These are phyloP conservation scores for Lacanobia wlatinum DNA, from an alignment of 2,888 invertebrate species.

Conservation along the genomic window DNA sequence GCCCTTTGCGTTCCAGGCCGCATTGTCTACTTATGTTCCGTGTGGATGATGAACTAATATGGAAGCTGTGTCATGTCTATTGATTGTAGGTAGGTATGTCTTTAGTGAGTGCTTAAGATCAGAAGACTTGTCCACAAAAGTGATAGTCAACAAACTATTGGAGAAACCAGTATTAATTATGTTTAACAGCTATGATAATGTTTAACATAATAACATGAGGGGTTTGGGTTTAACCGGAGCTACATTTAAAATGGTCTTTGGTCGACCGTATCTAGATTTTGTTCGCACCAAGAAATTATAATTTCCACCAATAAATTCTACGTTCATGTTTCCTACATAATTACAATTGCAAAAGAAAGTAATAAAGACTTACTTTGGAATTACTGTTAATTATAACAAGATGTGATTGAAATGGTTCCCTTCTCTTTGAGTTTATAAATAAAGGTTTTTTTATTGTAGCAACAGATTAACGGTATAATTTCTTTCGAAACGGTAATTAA, in stretches of 20 bases:
- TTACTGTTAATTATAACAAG: neutral
- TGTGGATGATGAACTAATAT: too few relatives aligned
- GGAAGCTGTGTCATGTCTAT: too few relatives aligned
- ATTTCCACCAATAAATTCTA: neutral
- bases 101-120: neutral
- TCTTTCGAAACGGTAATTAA: constrained; percentile 21
- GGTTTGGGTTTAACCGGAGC: constrained; percentile 2
- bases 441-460: neutral
- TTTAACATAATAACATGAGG: constrained; percentile 9
- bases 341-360: constrained; percentile 12
- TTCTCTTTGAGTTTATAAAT: constrained; percentile 9
- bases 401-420: too few relatives aligned
- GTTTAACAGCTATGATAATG: neutral
- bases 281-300: neutral
- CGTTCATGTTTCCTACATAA: neutral
- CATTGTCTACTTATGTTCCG: too few relatives aligned
- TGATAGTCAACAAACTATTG: constrained; percentile 22
- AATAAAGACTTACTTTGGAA: neutral
- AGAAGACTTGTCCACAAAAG: constrained; percentile 1
- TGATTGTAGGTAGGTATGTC: too few relatives aligned
- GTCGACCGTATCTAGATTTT: neutral
- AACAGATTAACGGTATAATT: constrained; percentile 25
- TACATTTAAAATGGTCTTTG: neutral
- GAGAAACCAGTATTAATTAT: constrained; percentile 26
- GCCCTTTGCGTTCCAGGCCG: too few relatives aligned